phyloP scores from a whole-genome alignment of 2,113 vertebrate genomes.

The Corydoras maculifer region DNA sequence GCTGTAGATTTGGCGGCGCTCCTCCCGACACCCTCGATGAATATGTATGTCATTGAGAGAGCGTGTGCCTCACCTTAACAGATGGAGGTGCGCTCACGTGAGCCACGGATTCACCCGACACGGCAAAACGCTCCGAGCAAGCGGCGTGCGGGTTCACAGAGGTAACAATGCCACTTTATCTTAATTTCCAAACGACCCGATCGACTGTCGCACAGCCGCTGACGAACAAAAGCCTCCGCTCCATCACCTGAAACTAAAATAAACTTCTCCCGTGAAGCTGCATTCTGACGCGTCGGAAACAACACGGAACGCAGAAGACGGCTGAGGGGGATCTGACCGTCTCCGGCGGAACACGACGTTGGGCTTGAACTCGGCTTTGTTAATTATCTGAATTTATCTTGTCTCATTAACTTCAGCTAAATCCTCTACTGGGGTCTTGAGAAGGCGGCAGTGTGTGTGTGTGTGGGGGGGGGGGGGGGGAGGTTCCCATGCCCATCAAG shows the following conservation, averaged over 20 bases:
- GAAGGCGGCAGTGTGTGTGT: too few species aligned
- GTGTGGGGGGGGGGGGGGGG: too few species aligned
- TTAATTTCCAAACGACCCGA: slow-evolving; percentile 50
- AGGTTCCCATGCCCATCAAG: too few species aligned
- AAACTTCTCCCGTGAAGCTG: slow-evolving; percentile 53
- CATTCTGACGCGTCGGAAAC: slow-evolving; percentile 49
- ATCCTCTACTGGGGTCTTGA: too few species aligned
- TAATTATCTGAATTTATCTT: too few species aligned
- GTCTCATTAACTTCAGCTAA: too few species aligned
- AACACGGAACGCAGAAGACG: not conserved
- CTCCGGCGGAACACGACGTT: too few species aligned
- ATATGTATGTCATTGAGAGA: slow-evolving; percentile 8
- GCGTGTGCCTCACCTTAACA: slow-evolving; percentile 4
- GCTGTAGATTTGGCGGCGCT: not conserved
- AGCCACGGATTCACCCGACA: slow-evolving; percentile 3
- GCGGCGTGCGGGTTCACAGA: slow-evolving; percentile 11
- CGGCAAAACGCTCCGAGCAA: slow-evolving; percentile 6
- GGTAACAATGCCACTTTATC: slow-evolving; percentile 39
- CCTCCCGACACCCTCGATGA: slow-evolving; percentile 10
- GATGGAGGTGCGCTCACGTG: slow-evolving; percentile 23
- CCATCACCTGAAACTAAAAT: slow-evolving; percentile 52
- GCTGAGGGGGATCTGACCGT: too few species aligned
- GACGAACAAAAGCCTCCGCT: slow-evolving; percentile 46
- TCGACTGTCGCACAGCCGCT: slow-evolving; percentile 58
- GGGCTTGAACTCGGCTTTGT: too few species aligned